Evolutionary conservation across 2,888 invertebrate genomes (phyloP).

Genomic region (Pterostichus niger): DNA sequence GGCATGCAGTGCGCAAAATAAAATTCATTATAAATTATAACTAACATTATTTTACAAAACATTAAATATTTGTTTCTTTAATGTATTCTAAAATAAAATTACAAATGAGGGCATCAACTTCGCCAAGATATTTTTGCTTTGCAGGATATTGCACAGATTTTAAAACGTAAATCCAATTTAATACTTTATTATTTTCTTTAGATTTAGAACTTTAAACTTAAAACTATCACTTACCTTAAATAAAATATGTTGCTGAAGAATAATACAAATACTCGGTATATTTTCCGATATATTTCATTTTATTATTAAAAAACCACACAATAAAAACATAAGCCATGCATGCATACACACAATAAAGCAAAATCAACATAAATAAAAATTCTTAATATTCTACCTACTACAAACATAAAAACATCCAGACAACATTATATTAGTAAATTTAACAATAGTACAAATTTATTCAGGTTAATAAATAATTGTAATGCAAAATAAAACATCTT

Average conservation of each 20-base stretch:
- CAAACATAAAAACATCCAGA: conserved; percentile 44
- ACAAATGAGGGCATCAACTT: conserved; percentile 41
- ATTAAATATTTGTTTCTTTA: conserved; percentile 34
- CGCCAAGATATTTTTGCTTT: neutral
- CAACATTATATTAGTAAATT: conserved; percentile 40
- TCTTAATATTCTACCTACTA: conserved; percentile 5
- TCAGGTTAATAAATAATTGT: conserved; percentile 39
- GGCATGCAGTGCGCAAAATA: conserved; percentile 7
- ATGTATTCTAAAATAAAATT: conserved; percentile 38
- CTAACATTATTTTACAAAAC: neutral
- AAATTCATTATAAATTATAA: neutral
- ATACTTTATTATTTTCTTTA: too few species aligned
- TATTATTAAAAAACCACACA: conserved; percentile 45
- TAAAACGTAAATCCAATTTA: too few species aligned
- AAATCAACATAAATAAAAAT: conserved; percentile 49
- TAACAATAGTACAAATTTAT: conserved; percentile 46
- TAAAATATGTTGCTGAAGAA: too few species aligned
- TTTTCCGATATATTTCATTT: conserved; percentile 2
- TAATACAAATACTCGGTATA: too few species aligned
- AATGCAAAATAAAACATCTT: conserved; percentile 47
- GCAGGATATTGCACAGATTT: neutral
- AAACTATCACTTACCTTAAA: conserved; percentile 25
- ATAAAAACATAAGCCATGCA: conserved; percentile 32
- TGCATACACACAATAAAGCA: conserved; percentile 29
- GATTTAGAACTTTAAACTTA: neutral